These are phyloP conservation scores for Perithous albicinctus DNA, from an alignment of 2,888 invertebrate genomes.

Conservation along the genomic window DNA sequence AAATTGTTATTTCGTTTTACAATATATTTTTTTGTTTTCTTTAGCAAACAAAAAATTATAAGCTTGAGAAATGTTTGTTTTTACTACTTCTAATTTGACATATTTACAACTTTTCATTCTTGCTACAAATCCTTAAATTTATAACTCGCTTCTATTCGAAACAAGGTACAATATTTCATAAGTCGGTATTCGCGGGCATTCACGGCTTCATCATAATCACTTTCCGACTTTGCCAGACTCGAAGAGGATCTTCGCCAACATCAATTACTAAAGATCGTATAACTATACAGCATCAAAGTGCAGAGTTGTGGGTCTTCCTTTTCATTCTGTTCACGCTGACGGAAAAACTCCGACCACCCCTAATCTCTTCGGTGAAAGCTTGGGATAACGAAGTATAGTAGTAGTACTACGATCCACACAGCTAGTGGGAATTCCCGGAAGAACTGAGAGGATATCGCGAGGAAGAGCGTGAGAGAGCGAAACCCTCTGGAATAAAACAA, in stretches of 20 bases:
- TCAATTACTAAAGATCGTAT: slow-evolving; percentile 47
- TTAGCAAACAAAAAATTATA: too few relatives aligned
- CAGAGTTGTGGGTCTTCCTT: slow-evolving; percentile 22
- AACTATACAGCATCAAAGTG: slow-evolving; percentile 15
- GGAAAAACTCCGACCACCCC: slow-evolving; percentile 9
- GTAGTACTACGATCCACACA: background rate
- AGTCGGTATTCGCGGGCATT: background rate
- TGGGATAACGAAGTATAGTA: slow-evolving; percentile 41
- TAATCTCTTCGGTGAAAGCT: slow-evolving; percentile 43
- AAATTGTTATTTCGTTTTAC: too few relatives aligned
- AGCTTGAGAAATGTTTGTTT: too few relatives aligned
- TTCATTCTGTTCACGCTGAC: background rate
- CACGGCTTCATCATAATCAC: slow-evolving; percentile 22
- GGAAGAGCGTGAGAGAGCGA: background rate
- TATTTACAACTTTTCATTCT: too few relatives aligned
- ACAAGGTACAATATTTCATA: background rate
- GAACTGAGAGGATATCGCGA: background rate
- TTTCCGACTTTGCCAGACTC: slow-evolving; percentile 16
- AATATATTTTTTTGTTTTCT: too few relatives aligned
- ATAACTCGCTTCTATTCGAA: background rate
- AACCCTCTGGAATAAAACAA: slow-evolving; percentile 41
- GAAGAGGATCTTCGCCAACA: background rate
- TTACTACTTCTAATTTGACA: too few relatives aligned
- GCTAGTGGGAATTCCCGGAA: slow-evolving; percentile 13
- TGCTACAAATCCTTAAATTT: too few relatives aligned